phyloP scores from a whole-genome alignment of 2,888 invertebrate genomes.

The Scaptomyza caliginosa region DNA sequence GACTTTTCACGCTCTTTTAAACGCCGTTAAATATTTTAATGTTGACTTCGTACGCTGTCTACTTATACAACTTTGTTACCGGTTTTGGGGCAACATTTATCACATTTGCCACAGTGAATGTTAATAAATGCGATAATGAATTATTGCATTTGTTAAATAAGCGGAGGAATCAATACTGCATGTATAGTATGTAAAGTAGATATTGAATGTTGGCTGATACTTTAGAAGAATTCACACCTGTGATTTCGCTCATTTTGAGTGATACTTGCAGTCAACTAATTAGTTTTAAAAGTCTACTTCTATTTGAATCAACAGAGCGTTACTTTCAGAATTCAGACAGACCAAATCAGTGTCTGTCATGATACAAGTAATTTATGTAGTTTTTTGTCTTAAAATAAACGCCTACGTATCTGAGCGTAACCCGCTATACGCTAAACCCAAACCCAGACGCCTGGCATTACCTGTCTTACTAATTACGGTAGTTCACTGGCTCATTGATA shows the following conservation, averaged over 20 bases:
- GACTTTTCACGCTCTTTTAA: constrained; percentile 84
- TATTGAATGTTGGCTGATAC: not conserved
- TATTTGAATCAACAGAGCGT: constrained; percentile 41
- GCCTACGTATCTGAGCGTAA: not conserved
- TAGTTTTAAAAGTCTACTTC: constrained; percentile 17
- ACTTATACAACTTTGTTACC: not conserved
- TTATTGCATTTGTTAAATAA: constrained; percentile 20
- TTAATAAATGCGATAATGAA: constrained; percentile 45
- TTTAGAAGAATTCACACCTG: constrained; percentile 23
- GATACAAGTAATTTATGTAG: constrained; percentile 50
- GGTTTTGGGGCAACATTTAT: constrained; percentile 58
- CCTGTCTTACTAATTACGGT: constrained; percentile 61
- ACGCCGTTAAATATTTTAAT: constrained; percentile 75
- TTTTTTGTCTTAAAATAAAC: constrained; percentile 16
- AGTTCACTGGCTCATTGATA: constrained; percentile 67
- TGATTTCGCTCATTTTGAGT: constrained; percentile 14
- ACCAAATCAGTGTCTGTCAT: constrained; percentile 20
- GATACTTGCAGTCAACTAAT: constrained; percentile 33
- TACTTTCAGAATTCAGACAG: constrained; percentile 24
- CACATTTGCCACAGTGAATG: constrained; percentile 67
- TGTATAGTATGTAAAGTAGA: not conserved
- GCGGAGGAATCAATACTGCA: not conserved
- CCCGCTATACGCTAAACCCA: not conserved
- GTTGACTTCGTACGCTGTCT: constrained; percentile 21
- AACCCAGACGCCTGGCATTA: not conserved